These are phyloP conservation scores for Hemiscyllium ocellatum DNA, from an alignment of 2,113 vertebrate genomes.

Conservation along the genomic window DNA sequence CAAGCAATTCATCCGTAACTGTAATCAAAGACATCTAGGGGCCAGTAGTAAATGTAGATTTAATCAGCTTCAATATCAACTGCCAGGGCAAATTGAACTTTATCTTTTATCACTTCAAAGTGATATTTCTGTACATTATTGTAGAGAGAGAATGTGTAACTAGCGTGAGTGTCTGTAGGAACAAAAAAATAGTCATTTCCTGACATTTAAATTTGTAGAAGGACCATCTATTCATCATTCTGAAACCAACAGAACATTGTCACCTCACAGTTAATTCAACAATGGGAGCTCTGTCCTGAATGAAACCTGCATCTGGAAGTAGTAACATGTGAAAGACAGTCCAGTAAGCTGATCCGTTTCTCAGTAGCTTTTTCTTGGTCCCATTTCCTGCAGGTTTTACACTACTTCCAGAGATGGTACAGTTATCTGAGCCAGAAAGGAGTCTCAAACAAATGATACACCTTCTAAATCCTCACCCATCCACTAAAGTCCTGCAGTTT, in stretches of 20 bases:
- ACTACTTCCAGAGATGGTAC: conserved; percentile 18
- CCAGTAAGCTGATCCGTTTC: conserved; percentile 20
- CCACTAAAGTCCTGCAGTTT: neutral
- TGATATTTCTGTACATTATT: neutral
- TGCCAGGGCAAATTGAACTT: neutral
- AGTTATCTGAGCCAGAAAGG: neutral
- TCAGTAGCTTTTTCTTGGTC: conserved; percentile 15
- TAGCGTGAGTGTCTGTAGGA: neutral
- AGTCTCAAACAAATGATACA: neutral
- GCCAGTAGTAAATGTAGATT: neutral
- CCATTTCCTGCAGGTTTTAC: conserved; percentile 16
- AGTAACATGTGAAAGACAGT: conserved; percentile 28
- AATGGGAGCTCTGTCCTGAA: conserved; percentile 17
- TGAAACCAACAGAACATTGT: neutral
- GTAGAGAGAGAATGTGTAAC: neutral
- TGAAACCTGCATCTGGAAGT: conserved; percentile 22
- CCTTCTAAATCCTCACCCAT: neutral
- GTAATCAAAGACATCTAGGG: neutral
- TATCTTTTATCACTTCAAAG: too few relatives aligned
- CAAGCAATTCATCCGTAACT: neutral
- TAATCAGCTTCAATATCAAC: neutral
- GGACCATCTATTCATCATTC: neutral
- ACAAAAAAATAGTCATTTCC: neutral
- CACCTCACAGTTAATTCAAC: conserved; percentile 24
- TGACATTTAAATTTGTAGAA: neutral